Evolutionary conservation across 1,140 invertebrate genomes (phyloP), one percentile per base, ranked within the genome.

Genomic region (Mercenaria mercenaria): DNA sequence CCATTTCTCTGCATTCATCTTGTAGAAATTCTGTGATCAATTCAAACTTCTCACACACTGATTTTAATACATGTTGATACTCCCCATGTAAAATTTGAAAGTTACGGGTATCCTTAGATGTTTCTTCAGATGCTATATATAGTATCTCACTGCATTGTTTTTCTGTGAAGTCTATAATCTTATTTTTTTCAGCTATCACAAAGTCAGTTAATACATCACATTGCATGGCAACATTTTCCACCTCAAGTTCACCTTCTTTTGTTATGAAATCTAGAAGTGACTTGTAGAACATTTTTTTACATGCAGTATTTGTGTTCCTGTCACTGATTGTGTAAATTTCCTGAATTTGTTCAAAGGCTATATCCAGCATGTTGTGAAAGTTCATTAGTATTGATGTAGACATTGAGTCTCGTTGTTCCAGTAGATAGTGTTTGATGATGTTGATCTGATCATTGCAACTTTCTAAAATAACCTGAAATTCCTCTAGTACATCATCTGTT

Each of bases 111-210:
- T n/a, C 39, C 4, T 18, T n/a, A 8, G 10, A n/a, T 15, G 59
- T 20, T 29, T 29, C 26, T 29, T 29, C 1, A 64, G n/a, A 26
- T 8, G 10, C 20, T 11, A 23, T 11, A 56, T 56, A 15, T n/a
- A n/a, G 13, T 37, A 80, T 52, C 18, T 15, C 50, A 11, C 6
- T 56, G 32, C 47, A 80, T 29, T 56, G 18, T 41, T 80, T 47
- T 15, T 80, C 43, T 3, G 47, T 39, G 32, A 80, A 80, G 15
- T 80, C 77, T 23, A 80, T 50, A 23, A 80, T 56, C 23, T 80
- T 80, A 32, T 80, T 32, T 32, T 80, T 80, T 23, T 80, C 43
- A 3, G n/a, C 52, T 11, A 80, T 56, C 11, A 80, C 50, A 80
- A 80, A 80, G 15, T 80, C 77, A 29, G 32, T 50, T 23, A 80